Conservation (phyloP, 2,113 vertebrate genomes). For the Lophius piscatorius region DNA sequence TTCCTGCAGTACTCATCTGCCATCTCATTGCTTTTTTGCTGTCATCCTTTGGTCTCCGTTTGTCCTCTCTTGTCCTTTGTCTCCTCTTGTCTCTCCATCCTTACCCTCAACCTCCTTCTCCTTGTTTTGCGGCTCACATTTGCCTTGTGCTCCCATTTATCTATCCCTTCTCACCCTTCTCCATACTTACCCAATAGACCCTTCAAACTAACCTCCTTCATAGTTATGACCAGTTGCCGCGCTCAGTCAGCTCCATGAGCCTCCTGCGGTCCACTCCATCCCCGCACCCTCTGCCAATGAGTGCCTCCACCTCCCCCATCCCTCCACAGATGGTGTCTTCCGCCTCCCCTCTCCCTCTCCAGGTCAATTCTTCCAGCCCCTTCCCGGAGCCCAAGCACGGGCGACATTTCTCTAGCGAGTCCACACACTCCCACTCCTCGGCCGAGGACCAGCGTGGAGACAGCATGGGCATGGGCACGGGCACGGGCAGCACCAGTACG, state of each 20-base stretch:
- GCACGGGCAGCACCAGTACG: conserved; percentile 78
- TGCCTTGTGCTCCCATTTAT: conserved; percentile 25
- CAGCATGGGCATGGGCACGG: conserved; percentile 70
- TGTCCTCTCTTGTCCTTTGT: conserved; percentile 24
- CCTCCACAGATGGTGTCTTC: conserved; percentile 79
- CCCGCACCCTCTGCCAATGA: conserved; percentile 70
- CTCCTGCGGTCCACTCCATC: conserved; percentile 75
- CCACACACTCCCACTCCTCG: conserved; percentile 87
- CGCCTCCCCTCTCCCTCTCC: conserved; percentile 76
- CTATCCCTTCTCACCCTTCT: conserved; percentile 12
- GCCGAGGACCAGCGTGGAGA: conserved; percentile 84
- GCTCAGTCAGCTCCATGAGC: conserved; percentile 77
- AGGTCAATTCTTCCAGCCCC: conserved; percentile 89
- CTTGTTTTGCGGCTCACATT: conserved; percentile 28
- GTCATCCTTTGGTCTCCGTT: conserved; percentile 54
- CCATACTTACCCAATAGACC: conserved; percentile 3
- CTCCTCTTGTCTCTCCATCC: conserved; percentile 26
- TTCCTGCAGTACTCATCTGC: conserved; percentile 45
- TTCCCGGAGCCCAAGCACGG: conserved; percentile 87
- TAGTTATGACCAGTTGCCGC: conserved; percentile 70
- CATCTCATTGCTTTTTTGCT: conserved; percentile 72
- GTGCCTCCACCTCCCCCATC: conserved; percentile 77
- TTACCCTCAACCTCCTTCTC: conserved; percentile 32
- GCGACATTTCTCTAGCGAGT: conserved; percentile 88
- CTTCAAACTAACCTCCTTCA: conserved; percentile 71